Evolutionary conservation across 35 echinoderm and acorn worm genomes (phyloP).

Genomic region (Stichopus chloronotus): DNA sequence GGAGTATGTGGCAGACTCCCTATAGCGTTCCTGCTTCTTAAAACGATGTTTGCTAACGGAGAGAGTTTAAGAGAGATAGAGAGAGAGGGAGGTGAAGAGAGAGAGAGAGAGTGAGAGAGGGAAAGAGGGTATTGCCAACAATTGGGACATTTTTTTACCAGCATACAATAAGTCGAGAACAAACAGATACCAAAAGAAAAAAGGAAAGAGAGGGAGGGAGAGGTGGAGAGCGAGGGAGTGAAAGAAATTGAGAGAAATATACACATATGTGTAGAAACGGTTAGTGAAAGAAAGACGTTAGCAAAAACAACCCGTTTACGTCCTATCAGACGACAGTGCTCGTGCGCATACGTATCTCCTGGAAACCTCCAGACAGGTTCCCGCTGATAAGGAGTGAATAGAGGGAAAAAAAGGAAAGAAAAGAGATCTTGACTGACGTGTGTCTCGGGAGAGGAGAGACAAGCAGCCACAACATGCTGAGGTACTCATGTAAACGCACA

Average conservation of each 20-base stretch:
- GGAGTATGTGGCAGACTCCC: background rate
- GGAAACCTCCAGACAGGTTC: background rate
- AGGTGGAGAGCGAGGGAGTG: background rate
- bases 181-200: background rate
- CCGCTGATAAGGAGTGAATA: background rate
- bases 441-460: background rate
- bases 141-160: background rate
- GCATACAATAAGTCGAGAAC: background rate
- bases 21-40: background rate
- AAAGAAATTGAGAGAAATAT: background rate
- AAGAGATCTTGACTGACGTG: background rate
- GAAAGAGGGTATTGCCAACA: too few relatives aligned
- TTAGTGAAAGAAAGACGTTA: background rate
- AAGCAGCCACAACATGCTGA: background rate
- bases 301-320: background rate
- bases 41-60: background rate
- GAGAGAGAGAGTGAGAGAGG: too few relatives aligned
- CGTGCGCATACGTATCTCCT: background rate
- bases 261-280: background rate
- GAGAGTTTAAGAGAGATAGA: background rate
- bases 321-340: background rate
- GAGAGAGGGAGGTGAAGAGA: too few relatives aligned
- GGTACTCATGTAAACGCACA: background rate
- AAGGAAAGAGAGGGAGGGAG: background rate
- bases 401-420: background rate